phyloP scores from a whole-genome alignment of 2,888 invertebrate species.

The Apamea crenata region DNA sequence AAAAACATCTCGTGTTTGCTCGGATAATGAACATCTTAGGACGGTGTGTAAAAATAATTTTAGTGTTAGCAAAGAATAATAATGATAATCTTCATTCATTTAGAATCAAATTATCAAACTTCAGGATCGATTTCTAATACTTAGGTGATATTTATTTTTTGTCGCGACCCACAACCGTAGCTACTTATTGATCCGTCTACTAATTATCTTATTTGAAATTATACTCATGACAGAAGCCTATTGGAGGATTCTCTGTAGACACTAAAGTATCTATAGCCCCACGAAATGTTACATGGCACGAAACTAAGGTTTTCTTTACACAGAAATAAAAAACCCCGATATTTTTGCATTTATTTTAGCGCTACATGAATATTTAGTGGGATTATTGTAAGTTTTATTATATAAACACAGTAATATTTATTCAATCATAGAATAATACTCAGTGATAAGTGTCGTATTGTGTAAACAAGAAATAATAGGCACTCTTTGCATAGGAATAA shows the following conservation, averaged over 20 bases:
- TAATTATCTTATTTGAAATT: not conserved
- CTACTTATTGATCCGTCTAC: not conserved
- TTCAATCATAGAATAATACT: too few relatives aligned
- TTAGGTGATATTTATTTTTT: too few relatives aligned
- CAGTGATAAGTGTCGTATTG: not conserved
- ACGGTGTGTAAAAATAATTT: constrained; percentile 22
- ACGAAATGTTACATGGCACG: not conserved
- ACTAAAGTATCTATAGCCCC: too few relatives aligned
- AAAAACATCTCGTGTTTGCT: constrained; percentile 30
- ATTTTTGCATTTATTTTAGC: not conserved
- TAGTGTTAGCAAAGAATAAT: not conserved
- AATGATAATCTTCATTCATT: not conserved
- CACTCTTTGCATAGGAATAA: not conserved
- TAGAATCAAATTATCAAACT: not conserved
- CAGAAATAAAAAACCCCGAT: not conserved
- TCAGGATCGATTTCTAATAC: not conserved
- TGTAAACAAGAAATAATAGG: not conserved
- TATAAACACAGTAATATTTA: not conserved
- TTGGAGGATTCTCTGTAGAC: constrained; percentile 4
- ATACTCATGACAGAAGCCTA: constrained; percentile 2
- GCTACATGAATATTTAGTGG: too few relatives aligned
- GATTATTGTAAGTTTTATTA: not conserved
- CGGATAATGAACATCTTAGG: constrained; percentile 8
- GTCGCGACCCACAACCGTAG: too few relatives aligned
- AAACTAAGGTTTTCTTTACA: not conserved